These are phyloP conservation scores for Aleiodes testaceus DNA, from an alignment of 2,888 invertebrate species.

Conservation along the genomic window DNA sequence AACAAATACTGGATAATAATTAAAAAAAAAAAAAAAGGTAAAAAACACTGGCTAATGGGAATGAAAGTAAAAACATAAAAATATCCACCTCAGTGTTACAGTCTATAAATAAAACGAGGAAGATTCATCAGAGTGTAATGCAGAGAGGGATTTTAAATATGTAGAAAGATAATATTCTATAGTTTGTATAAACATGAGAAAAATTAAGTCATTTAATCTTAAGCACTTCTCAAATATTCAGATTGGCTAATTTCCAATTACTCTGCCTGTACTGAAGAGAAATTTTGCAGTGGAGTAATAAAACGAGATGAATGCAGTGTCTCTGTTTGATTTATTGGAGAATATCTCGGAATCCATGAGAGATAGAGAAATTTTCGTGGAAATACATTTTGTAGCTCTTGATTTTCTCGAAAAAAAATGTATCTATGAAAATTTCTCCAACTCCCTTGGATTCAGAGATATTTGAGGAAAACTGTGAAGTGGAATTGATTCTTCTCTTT, in stretches of 20 bases:
- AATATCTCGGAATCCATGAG: no score
- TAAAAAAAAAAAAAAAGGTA: background rate
- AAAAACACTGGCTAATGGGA: conserved; percentile 38
- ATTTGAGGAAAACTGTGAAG: no score
- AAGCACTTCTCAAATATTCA: background rate
- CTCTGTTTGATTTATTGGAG: background rate
- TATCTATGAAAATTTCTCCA: no score
- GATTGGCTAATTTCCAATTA: conserved; percentile 7
- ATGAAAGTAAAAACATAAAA: conserved; percentile 31
- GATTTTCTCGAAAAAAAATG: no score
- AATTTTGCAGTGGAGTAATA: background rate
- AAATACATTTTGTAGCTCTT: no score
- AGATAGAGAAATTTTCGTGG: no score
- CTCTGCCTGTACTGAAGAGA: no score
- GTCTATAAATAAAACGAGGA: conserved; percentile 46
- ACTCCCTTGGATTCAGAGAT: no score
- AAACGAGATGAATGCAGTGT: background rate
- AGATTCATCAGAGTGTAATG: conserved; percentile 26
- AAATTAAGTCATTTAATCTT: conserved; percentile 33
- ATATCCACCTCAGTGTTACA: conserved; percentile 31
- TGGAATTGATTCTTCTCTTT: no score
- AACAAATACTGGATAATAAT: background rate
- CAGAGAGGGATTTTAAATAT: conserved; percentile 12
- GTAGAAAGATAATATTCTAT: conserved; percentile 49
- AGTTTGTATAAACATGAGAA: conserved; percentile 35